Percentiles rank a stretch among this genome's conserved stretches.
Evolutionary conservation across 1,140 invertebrate species (phyloP).

Genomic region (Phthorimaea operculella): DNA sequence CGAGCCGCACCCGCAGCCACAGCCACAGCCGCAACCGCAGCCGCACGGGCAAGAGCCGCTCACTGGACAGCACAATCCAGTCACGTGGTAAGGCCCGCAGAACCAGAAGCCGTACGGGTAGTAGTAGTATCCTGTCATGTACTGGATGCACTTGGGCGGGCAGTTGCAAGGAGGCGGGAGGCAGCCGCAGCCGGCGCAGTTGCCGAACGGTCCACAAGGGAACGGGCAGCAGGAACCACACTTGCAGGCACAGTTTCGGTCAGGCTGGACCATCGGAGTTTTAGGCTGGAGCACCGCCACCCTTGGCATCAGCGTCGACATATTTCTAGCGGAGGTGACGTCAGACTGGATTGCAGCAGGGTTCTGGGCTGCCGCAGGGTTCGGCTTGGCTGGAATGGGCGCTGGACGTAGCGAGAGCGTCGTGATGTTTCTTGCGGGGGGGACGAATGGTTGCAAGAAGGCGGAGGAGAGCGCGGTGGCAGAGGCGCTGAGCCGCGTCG

Average conservation of each 20-base stretch:
- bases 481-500: background rate
- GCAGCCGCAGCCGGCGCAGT: constrained; percentile 26
- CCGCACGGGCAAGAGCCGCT: constrained; percentile 5
- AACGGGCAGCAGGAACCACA: constrained; percentile 25
- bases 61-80: constrained; percentile 28
- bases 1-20: constrained; percentile 9
- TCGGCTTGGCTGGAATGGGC: background rate
- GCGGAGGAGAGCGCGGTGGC: constrained; percentile 11
- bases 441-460: too few relatives aligned
- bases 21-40: constrained; percentile 15
- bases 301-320: background rate
- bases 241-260: constrained; percentile 19
- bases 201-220: constrained; percentile 35
- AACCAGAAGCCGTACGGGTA: constrained; percentile 59
- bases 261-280: background rate
- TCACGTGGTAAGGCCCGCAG: constrained; percentile 51
- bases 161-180: constrained; percentile 47
- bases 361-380: background rate
- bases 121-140: constrained; percentile 59
- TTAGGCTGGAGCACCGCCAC: constrained; percentile 4
- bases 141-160: constrained; percentile 46
- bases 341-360: background rate
- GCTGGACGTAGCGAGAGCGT: background rate
- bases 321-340: too few relatives aligned
- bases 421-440: constrained; percentile 10